These are phyloP conservation scores for Arizona elegans DNA, from an alignment of 2,113 vertebrate genomes.

Conservation along the genomic window DNA sequence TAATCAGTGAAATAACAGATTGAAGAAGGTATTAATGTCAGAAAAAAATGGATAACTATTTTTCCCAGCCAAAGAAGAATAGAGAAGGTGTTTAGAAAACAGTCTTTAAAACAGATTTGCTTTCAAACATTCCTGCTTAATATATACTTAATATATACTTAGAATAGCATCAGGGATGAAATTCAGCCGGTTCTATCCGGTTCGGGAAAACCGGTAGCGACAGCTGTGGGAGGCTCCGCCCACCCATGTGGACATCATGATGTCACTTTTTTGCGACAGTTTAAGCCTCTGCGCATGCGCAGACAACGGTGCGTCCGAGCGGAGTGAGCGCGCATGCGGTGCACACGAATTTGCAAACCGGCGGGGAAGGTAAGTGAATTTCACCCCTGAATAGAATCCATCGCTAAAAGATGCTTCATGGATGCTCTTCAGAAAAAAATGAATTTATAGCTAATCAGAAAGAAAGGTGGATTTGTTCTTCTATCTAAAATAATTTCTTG, in stretches of 20 bases:
- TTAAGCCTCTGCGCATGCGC: too few species aligned
- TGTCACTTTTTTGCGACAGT: too few species aligned
- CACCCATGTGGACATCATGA: too few species aligned
- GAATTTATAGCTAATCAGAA: background rate
- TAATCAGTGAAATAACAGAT: background rate
- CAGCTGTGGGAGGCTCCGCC: too few species aligned
- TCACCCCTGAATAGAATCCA: background rate
- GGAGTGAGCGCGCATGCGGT: too few species aligned
- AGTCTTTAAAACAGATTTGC: background rate
- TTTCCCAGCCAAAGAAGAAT: background rate
- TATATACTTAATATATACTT: background rate
- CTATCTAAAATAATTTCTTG: background rate
- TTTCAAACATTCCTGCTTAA: background rate
- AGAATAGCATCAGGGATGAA: too few species aligned
- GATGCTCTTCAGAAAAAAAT: rapidly evolving
- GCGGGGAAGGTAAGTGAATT: too few species aligned
- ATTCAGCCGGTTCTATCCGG: too few species aligned
- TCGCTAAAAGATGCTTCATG: background rate
- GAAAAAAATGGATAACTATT: background rate
- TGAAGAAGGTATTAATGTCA: background rate
- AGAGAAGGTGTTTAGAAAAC: background rate
- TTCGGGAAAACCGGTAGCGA: too few species aligned
- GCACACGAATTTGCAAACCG: too few species aligned
- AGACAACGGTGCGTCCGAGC: too few species aligned
- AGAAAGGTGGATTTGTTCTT: background rate